These are phyloP conservation scores for Ianthella basta DNA, from an alignment of 37 sponge, comb jelly and placozoan genomes.

Conservation along the genomic window DNA sequence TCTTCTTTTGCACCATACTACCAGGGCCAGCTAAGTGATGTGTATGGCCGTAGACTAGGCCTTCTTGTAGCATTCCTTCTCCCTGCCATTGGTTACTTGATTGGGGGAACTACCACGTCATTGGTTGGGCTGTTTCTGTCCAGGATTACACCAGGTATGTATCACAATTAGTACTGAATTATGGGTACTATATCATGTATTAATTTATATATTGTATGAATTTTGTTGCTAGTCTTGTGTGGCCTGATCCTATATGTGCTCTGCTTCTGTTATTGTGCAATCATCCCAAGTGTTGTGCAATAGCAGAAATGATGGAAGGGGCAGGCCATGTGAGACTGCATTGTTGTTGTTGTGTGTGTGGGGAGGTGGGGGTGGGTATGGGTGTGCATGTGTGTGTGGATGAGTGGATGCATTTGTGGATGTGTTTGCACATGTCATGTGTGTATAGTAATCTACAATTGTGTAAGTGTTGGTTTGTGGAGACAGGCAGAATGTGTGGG, in stretches of 20 bases:
- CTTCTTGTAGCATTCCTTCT: slow-evolving; percentile 51
- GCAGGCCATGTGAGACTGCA: no score
- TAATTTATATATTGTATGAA: background rate
- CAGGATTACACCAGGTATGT: slow-evolving; percentile 66
- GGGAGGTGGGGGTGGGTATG: slow-evolving; percentile 24
- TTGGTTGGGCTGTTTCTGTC: slow-evolving; percentile 45
- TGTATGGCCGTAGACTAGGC: slow-evolving; percentile 52
- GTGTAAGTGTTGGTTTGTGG: no score
- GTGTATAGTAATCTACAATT: no score
- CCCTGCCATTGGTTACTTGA: slow-evolving; percentile 59
- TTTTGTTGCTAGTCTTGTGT: no score
- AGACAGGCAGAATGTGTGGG: no score
- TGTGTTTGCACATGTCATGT: slow-evolving; percentile 11
- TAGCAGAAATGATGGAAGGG: no score
- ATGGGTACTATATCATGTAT: background rate
- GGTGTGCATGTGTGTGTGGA: slow-evolving; percentile 37
- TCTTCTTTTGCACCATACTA: background rate
- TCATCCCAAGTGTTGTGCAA: background rate
- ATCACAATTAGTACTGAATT: background rate
- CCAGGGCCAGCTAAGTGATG: slow-evolving; percentile 78
- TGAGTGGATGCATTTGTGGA: background rate
- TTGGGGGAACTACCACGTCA: slow-evolving; percentile 31
- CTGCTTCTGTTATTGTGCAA: no score
- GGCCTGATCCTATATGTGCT: no score
- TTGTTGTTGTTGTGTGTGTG: no score